A percentile compares a stretch with the other conserved stretches of the same genome.
Evolutionary conservation across 2,113 vertebrate species (phyloP).

Genomic region (Pluvialis apricaria): DNA sequence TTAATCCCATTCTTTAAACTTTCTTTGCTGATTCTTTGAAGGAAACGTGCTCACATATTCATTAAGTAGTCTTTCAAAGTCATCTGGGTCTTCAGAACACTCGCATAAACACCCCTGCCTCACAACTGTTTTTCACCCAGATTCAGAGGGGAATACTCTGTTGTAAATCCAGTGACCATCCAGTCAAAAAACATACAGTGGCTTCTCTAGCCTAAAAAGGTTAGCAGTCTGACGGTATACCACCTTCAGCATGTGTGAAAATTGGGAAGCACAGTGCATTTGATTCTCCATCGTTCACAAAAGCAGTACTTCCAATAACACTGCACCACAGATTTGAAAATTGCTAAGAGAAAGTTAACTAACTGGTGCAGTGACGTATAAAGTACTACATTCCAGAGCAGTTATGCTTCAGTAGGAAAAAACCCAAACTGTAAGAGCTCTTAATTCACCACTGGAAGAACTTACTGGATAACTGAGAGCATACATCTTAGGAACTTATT

Average conservation of each 20-base stretch:
- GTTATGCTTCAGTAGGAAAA: neutral
- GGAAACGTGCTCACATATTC: neutral
- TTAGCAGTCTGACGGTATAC: neutral
- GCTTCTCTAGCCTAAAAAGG: neutral
- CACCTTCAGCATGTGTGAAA: neutral
- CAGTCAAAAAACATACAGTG: neutral
- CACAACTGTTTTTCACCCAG: neutral
- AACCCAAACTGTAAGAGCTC: neutral
- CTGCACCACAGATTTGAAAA: neutral
- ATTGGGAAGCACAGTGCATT: neutral
- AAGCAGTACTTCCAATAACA: neutral
- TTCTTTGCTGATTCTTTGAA: neutral
- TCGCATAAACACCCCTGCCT: neutral
- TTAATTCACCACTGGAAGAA: neutral
- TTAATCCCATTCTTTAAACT: neutral
- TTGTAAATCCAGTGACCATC: neutral
- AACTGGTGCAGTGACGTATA: neutral
- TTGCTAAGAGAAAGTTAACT: neutral
- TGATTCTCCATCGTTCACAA: neutral
- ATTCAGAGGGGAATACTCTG: neutral
- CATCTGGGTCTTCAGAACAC: neutral
- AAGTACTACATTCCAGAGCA: neutral
- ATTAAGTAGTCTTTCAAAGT: neutral
- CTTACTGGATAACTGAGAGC: neutral
- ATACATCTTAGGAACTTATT: neutral